Base-by-base conservation (phyloP, 2,797 vertebrate genomes). In the Sparus aurata region DNA sequence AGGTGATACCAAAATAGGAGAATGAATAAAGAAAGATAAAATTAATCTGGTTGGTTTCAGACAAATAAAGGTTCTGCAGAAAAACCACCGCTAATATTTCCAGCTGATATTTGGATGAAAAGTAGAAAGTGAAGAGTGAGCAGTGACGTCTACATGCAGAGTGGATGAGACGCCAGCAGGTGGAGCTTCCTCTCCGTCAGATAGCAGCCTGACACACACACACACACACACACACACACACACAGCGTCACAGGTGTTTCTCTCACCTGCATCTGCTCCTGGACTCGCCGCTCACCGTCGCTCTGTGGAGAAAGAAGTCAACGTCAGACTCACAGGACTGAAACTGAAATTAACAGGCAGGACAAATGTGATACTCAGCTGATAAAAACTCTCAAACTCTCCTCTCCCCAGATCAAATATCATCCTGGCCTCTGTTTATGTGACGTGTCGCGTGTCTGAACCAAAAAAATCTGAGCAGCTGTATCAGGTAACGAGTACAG, bases 231-330 rank as follows among this genome's bases (percentile, higher is more conserved):
- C 30, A 34, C 30, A 1, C 25, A 25, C 30, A 34, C 4, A 27
- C 30, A 34, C 30, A 8, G 30, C 30, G 30, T 34, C 30, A 34
- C 30, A 12, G 5, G 18, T 0, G 43, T 15, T 22, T 6, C 18
- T 57, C 84, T 12, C 67, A 86, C 81, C 86, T 84, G 73, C 81
- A 84, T 79, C n/a, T 77, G 70, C 5, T 54, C 3, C 5, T 49
- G 53, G 23, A 58, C 69, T 27, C 20, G 8, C 16, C 5, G n/a
- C 15, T 73, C 53, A 0, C 43, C 52, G 1, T 0, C 38, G 46
- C 8, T 17, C 86, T 81, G 85, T 5, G 27, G 43, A 63, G 10
- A 62, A 5, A 52, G 7, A 38, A 69, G 30, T 30, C 1, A 49
- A 13, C 43, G 12, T 45, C 10, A 12, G 60, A 49, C 43, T 23